These are phyloP conservation scores for Piaya cayana DNA, from an alignment of 2,113 vertebrate genomes.

Conservation along the genomic window DNA sequence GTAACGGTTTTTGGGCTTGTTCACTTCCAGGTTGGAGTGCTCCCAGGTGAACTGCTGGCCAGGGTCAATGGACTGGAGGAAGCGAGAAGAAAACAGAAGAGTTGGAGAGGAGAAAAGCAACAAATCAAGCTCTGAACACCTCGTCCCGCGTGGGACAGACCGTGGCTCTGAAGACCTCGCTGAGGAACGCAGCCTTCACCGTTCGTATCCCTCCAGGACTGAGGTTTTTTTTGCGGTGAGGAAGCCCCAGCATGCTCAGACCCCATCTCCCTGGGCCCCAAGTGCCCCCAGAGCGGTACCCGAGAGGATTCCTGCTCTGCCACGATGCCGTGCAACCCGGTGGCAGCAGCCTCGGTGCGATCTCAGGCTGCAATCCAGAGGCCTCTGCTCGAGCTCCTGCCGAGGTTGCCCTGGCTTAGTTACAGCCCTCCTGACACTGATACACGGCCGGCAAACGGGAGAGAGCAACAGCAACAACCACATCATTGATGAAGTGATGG, in stretches of 20 bases:
- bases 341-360: background rate
- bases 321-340: accelerated
- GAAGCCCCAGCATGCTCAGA: background rate
- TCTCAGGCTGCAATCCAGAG: background rate
- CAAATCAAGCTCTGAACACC: background rate
- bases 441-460: accelerated
- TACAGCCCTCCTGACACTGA: background rate
- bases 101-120: background rate
- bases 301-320: background rate
- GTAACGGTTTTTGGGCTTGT: slow-evolving; percentile 98
- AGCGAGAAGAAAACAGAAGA: background rate
- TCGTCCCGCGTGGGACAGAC: accelerated
- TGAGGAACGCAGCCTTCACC: accelerated
- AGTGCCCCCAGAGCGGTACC: background rate
- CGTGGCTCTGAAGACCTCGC: background rate
- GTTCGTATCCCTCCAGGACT: accelerated
- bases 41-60: slow-evolving; percentile 99
- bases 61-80: slow-evolving; percentile 91
- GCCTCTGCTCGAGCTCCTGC: background rate
- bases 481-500: background rate
- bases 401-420: background rate
- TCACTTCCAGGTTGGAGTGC: slow-evolving; percentile 97
- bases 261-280: background rate
- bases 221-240: background rate
- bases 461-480: background rate